phyloP scores from a whole-genome alignment of 2,113 vertebrate species.

The Chaetorhynchus papuensis region DNA sequence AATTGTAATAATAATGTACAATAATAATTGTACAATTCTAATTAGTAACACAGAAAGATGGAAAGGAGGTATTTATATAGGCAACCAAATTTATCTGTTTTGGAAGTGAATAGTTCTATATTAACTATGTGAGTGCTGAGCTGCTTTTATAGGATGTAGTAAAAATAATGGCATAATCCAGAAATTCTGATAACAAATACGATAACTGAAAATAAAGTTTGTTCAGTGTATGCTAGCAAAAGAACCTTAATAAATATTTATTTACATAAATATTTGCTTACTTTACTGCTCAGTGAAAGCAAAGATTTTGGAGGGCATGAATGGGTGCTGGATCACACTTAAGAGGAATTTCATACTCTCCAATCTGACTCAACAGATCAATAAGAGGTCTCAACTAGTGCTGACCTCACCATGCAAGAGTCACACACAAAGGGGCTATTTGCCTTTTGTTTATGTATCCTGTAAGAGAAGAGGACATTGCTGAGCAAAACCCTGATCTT shows the following conservation, averaged over 20 bases:
- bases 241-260: background rate
- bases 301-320: background rate
- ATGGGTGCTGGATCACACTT: background rate
- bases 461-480: background rate
- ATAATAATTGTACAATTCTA: background rate
- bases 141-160: background rate
- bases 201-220: background rate
- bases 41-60: background rate
- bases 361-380: background rate
- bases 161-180: background rate
- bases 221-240: background rate
- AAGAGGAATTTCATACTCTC: background rate
- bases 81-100: background rate
- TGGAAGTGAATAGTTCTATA: background rate
- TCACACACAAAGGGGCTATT: background rate
- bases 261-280: background rate
- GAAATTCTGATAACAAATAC: background rate
- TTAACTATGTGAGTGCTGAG: background rate
- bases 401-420: background rate
- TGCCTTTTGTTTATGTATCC: background rate
- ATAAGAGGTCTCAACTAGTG: background rate
- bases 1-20: background rate
- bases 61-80: background rate
- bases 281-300: background rate
- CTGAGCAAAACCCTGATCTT: background rate